Evolutionary conservation across 92 coral and sea anemone genomes (phyloP).

Genomic region (Phenganax marumi): DNA sequence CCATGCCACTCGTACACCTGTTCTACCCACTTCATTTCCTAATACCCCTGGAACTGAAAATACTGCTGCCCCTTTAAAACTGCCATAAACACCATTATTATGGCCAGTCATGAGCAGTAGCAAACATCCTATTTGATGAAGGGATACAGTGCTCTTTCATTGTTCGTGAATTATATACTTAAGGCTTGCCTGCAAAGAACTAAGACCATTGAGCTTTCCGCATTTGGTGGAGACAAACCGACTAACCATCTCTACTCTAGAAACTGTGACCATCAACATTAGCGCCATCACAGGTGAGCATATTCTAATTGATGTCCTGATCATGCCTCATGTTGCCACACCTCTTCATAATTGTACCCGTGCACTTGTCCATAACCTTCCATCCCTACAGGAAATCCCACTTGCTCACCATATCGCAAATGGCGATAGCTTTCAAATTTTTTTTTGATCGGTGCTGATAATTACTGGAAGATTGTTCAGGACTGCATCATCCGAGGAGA

Average conservation of each 20-base stretch:
- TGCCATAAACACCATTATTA: too few species aligned
- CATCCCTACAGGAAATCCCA: not conserved
- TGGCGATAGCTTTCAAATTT: too few species aligned
- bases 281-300: not conserved
- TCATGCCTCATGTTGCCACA: not conserved
- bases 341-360: not conserved
- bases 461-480: not conserved
- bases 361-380: not conserved
- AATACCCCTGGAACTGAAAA: too few species aligned
- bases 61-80: too few species aligned
- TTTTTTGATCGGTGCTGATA: not conserved
- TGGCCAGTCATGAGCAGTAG: too few species aligned
- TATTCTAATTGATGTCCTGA: not conserved
- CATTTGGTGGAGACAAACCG: not conserved
- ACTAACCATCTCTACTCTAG: not conserved
- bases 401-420: not conserved
- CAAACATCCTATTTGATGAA: too few species aligned
- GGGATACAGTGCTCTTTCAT: too few species aligned
- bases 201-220: not conserved
- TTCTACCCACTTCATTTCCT: too few species aligned
- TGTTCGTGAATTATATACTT: not conserved
- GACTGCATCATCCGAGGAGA: not conserved
- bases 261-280: not conserved
- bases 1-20: too few species aligned
- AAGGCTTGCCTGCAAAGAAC: not conserved